Conservation (phyloP, 2,888 invertebrate genomes). For the Pegoplata infirma region DNA sequence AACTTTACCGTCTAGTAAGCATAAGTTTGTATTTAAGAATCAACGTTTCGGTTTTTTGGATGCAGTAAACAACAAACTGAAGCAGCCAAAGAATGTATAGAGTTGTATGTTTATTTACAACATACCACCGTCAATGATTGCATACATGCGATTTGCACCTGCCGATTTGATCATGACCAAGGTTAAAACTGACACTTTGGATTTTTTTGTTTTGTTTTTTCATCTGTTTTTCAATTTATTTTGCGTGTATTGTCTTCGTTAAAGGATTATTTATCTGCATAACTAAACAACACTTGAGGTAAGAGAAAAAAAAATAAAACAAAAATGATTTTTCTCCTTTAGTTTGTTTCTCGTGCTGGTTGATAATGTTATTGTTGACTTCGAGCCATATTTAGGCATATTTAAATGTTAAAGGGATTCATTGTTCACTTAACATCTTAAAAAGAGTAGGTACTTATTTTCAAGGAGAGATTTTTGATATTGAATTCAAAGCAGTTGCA, state of each 20-base stretch:
- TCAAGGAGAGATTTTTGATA: too few species aligned
- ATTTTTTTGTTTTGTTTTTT: constrained; percentile 24
- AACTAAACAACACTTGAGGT: constrained; percentile 50
- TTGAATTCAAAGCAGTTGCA: too few species aligned
- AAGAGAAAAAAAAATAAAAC: background rate
- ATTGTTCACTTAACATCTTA: constrained; percentile 40
- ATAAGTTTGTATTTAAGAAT: constrained; percentile 12
- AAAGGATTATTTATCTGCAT: constrained; percentile 61
- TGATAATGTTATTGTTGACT: constrained; percentile 23
- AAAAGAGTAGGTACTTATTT: too few species aligned
- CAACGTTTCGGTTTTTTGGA: background rate
- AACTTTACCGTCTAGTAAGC: constrained; percentile 52
- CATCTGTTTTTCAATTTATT: constrained; percentile 11
- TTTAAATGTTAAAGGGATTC: constrained; percentile 59
- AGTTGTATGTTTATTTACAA: constrained; percentile 52
- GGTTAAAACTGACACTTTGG: constrained; percentile 59
- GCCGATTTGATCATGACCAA: constrained; percentile 62
- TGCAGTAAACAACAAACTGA: constrained; percentile 10
- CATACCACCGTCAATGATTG: constrained; percentile 61
- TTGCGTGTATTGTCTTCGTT: constrained; percentile 56
- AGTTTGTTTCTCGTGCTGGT: constrained; percentile 9
- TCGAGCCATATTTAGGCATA: constrained; percentile 58
- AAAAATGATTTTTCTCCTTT: constrained; percentile 1
- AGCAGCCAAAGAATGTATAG: constrained; percentile 19
- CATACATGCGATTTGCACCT: constrained; percentile 63